These are phyloP conservation scores for Mylabris sibirica DNA, from an alignment of 2,888 invertebrate genomes.

Conservation along the genomic window DNA sequence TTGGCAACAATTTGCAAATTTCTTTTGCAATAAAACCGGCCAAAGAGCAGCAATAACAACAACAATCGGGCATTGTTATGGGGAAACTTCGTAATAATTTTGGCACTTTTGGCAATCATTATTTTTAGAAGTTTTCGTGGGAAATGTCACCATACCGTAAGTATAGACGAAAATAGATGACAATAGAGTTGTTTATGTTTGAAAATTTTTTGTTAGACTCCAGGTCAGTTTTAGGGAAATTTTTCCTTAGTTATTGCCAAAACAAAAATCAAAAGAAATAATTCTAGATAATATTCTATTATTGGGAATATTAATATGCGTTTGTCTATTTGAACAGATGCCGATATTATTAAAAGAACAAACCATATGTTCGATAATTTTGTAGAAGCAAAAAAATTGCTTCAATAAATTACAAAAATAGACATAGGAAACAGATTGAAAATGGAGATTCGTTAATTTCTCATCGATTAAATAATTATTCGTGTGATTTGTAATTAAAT, in stretches of 20 bases:
- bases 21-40: not conserved
- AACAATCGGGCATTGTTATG: not conserved
- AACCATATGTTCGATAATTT: slow-evolving; percentile 1
- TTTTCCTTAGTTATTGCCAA: not conserved
- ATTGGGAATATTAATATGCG: not conserved
- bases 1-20: not conserved
- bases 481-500: not conserved
- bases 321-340: slow-evolving; percentile 6
- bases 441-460: not conserved
- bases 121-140: not conserved
- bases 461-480: not conserved
- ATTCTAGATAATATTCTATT: not conserved
- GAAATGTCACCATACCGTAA: not conserved
- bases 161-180: not conserved
- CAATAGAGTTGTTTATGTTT: not conserved
- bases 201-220: not conserved
- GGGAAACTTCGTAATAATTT: slow-evolving; percentile 6
- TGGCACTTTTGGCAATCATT: not conserved
- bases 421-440: not conserved
- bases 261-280: not conserved
- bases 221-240: not conserved
- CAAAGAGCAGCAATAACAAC: not conserved
- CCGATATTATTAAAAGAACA: slow-evolving; percentile 6
- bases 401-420: slow-evolving; percentile 1
- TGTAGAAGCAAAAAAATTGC: not conserved